Evolutionary conservation across 1,140 invertebrate genomes (phyloP), one percentile per base, ranked within the genome.

Genomic region (Diorhabda elongata): DNA sequence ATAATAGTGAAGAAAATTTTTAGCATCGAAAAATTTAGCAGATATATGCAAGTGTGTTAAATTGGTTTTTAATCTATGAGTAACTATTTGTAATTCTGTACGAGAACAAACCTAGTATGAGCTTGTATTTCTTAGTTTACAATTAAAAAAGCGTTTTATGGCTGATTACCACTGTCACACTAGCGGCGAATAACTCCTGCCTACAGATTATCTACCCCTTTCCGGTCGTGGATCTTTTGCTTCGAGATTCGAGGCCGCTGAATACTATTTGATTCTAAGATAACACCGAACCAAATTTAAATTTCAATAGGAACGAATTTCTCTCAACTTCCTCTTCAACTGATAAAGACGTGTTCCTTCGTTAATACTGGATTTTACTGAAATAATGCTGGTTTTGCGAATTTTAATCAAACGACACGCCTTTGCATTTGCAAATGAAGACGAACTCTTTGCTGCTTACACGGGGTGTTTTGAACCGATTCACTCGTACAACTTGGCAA

Each of bases 331-430:
- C 61, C 61, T 62, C 61, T 62, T 44, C 61, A 44, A 62, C 61
- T 62, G 61, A 62, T 62, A 62, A 62, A 62, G 44, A 62, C 61
- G 61, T 62, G 61, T 62, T 62, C 61, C 61, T 62, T 62, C 61
- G 44, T 62, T 62, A 44, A 62, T 44, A 6, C 42, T 44, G 61
- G 61, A 62, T 62, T 62, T 62, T 62, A n/a, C 42, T 62, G 61
- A 62, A 62, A 62, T 62, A 62, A 62, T 62, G 61, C 61, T 62
- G 43, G 61, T 62, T 47, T 62, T 62, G 61, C 61, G 61, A 42
- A 62, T 62, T 62, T 62, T 62, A 62, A 62, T 62, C 61, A 62
- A 62, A 11, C 43, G 61, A 11, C 42, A 62, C 61, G 61, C 61
- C 61, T 62, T 62, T 44, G 9, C 61, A 42, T 42, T 62, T 62